These are phyloP conservation scores for Brienomyrus brachyistius DNA, from an alignment of 2,113 vertebrate genomes.

Conservation along the genomic window DNA sequence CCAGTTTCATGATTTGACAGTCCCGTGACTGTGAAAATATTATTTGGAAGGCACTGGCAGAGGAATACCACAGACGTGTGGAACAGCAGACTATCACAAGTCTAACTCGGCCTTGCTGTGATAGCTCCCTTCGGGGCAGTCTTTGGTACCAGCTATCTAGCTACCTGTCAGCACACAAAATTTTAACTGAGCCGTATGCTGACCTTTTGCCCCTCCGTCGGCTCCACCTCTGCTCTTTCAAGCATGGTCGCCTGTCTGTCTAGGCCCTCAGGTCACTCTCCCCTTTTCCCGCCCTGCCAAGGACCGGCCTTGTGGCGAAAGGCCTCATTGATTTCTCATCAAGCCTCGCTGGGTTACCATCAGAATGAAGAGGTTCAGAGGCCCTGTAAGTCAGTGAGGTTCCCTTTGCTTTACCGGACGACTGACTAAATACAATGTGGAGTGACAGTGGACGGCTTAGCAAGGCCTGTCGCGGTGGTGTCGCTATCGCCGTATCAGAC, in stretches of 20 bases:
- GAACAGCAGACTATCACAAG: not conserved
- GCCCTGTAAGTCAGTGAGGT: not conserved
- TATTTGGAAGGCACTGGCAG: not conserved
- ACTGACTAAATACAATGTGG: not conserved
- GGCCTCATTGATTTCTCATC: not conserved
- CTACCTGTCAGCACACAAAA: not conserved
- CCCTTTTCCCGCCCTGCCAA: not conserved
- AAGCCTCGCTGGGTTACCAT: not conserved
- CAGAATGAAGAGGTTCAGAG: not conserved
- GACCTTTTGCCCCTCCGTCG: not conserved
- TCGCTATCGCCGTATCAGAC: not conserved
- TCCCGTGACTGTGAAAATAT: not conserved
- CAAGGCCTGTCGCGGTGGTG: not conserved
- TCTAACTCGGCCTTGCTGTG: not conserved
- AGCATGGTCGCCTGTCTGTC: not conserved
- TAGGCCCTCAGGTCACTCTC: not conserved
- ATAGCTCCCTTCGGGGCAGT: not conserved
- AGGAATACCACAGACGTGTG: not conserved
- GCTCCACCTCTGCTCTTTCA: not conserved
- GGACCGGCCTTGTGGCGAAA: not conserved
- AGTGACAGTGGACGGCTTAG: not conserved
- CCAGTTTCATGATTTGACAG: not conserved
- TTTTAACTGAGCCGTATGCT: not conserved
- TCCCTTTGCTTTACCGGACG: not conserved
- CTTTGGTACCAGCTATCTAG: not conserved